Conservation (phyloP, 1,140 invertebrate species). For the Tribolium madens region DNA sequence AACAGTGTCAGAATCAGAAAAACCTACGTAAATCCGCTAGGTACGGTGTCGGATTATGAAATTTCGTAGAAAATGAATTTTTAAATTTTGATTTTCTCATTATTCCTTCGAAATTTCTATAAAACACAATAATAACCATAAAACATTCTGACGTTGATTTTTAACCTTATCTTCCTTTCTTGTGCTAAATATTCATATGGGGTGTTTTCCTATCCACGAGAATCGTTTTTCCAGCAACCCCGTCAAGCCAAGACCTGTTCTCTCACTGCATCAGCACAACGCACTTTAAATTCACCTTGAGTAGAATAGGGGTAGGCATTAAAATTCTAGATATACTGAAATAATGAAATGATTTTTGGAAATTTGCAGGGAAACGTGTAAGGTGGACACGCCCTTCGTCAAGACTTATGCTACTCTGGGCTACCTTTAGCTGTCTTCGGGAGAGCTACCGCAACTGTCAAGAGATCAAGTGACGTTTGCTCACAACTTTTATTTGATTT, state of each 20-base stretch:
- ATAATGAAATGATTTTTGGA: conserved; percentile 30
- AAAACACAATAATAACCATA: too few relatives aligned
- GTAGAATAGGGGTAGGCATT: conserved; percentile 31
- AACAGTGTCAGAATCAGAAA: too few relatives aligned
- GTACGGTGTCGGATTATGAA: too few relatives aligned
- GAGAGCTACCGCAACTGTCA: conserved; percentile 2
- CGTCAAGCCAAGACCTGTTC: conserved; percentile 26
- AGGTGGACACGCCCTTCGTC: conserved; percentile 86
- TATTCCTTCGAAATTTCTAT: too few relatives aligned
- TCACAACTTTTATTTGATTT: conserved; percentile 30
- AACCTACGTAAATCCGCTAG: too few relatives aligned
- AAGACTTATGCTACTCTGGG: conserved; percentile 91
- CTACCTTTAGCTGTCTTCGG: conserved; percentile 77
- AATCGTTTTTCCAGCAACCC: conserved; percentile 27
- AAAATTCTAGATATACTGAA: not conserved
- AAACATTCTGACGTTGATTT: not conserved
- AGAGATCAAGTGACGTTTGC: conserved; percentile 31
- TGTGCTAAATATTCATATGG: not conserved
- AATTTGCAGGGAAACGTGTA: conserved; percentile 80
- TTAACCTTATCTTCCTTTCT: not conserved
- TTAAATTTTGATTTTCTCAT: too few relatives aligned
- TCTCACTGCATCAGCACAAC: conserved; percentile 35
- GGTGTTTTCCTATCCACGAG: conserved; percentile 32
- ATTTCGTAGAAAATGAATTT: too few relatives aligned
- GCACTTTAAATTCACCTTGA: conserved; percentile 25